Conservation (phyloP, 2,797 vertebrate genomes). For the Octomys mimax region DNA sequence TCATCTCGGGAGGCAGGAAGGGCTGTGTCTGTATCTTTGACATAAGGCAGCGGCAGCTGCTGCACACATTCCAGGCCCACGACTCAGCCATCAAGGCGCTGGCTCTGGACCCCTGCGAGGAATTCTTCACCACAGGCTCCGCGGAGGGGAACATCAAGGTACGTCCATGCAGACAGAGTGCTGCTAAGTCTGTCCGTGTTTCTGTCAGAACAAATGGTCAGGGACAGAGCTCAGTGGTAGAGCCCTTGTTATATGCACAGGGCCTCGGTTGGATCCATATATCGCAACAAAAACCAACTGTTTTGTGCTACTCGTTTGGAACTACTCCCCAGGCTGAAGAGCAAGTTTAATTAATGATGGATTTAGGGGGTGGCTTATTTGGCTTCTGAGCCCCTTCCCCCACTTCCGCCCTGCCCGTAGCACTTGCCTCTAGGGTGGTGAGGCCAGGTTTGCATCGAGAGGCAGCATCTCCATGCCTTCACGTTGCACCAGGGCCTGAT, state of each 20-base stretch:
- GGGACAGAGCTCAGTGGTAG: background rate
- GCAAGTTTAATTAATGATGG: background rate
- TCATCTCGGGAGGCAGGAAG: slow-evolving; percentile 97
- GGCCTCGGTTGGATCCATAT: background rate
- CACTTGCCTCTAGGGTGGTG: background rate
- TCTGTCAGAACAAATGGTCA: background rate
- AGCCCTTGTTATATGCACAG: too few relatives aligned
- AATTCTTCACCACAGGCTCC: slow-evolving; percentile 97
- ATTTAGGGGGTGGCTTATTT: background rate
- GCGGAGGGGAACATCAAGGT: slow-evolving; percentile 99
- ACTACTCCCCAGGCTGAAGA: background rate
- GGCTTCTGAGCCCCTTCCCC: background rate
- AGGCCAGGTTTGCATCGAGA: background rate
- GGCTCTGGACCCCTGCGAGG: slow-evolving; percentile 95
- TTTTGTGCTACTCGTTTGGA: background rate
- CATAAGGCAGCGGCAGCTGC: slow-evolving; percentile 96
- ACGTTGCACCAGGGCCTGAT: background rate
- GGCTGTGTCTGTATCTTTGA: slow-evolving; percentile 97
- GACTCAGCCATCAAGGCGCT: slow-evolving; percentile 98
- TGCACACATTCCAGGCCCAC: slow-evolving; percentile 98
- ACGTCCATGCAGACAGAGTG: slow-evolving; percentile 51
- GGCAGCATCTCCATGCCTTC: background rate
- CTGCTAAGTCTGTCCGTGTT: background rate
- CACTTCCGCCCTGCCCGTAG: background rate
- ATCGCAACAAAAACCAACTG: background rate